Evolutionary conservation across 2,888 invertebrate genomes (phyloP).

Genomic region (Caenorhabditis sp.): DNA sequence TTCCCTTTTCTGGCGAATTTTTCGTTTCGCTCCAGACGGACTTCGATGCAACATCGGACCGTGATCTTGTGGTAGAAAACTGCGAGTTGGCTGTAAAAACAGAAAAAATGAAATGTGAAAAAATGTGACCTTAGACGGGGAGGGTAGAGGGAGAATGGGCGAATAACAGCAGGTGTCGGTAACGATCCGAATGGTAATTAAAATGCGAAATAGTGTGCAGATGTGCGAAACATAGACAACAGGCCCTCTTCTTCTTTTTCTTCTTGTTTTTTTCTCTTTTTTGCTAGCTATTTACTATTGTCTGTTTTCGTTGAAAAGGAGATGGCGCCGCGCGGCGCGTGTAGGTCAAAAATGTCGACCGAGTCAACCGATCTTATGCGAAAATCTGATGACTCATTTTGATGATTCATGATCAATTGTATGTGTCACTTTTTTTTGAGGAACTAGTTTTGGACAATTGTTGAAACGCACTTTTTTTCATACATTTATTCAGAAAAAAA

Average conservation of each 20-base stretch:
- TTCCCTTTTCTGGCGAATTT: constrained; percentile 55
- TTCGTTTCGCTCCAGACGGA: constrained; percentile 63
- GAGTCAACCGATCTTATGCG: too few relatives aligned
- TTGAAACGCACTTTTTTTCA: too few relatives aligned
- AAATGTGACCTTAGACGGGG: not conserved
- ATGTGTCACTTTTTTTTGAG: too few relatives aligned
- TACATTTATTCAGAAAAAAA: too few relatives aligned
- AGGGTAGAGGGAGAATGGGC: not conserved
- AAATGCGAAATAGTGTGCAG: not conserved
- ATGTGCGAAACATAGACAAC: not conserved
- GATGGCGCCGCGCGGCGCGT: too few relatives aligned
- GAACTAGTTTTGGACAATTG: too few relatives aligned
- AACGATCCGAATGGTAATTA: constrained; percentile 1
- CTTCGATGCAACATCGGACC: constrained; percentile 59
- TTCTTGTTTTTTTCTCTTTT: not conserved
- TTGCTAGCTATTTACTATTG: too few relatives aligned
- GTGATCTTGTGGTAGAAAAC: constrained; percentile 30
- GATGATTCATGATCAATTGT: too few relatives aligned
- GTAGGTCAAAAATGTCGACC: too few relatives aligned
- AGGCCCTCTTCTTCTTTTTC: not conserved
- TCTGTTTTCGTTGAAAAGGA: too few relatives aligned
- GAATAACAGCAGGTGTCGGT: constrained; percentile 1
- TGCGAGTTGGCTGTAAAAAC: constrained; percentile 44
- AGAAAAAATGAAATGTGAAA: constrained; percentile 5
- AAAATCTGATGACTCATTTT: too few relatives aligned